phyloP scores from a whole-genome alignment of 2,888 invertebrate species.

The Polydrusus pterygomalis region DNA sequence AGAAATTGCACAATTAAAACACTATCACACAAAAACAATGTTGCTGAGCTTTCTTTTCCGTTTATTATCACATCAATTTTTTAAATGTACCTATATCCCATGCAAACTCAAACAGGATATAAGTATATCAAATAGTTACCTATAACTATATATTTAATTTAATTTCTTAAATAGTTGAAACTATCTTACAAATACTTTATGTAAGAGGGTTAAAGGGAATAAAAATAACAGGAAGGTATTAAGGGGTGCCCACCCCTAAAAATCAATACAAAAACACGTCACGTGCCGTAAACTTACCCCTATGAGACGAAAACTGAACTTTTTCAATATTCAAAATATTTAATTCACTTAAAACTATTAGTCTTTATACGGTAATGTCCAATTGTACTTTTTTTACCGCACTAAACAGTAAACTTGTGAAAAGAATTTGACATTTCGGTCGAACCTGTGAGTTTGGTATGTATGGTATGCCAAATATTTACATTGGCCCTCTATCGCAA shows the following conservation, averaged over 20 bases:
- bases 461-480: slow-evolving; percentile 81
- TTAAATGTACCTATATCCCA: slow-evolving; percentile 18
- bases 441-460: slow-evolving; percentile 81
- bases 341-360: slow-evolving; percentile 29
- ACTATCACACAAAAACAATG: slow-evolving; percentile 47
- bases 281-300: slow-evolving; percentile 40
- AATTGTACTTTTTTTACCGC: slow-evolving; percentile 63
- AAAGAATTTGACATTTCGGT: slow-evolving; percentile 82
- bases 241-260: slow-evolving; percentile 53
- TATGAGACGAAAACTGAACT: slow-evolving; percentile 16
- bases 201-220: neutral
- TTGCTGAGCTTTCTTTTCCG: slow-evolving; percentile 40
- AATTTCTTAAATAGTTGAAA: neutral
- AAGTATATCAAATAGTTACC: slow-evolving; percentile 1
- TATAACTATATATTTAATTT: neutral
- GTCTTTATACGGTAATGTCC: slow-evolving; percentile 27
- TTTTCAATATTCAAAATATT: neutral
- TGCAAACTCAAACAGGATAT: slow-evolving; percentile 36
- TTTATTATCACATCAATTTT: slow-evolving; percentile 18
- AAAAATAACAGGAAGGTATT: neutral
- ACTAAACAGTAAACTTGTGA: slow-evolving; percentile 71
- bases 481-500: slow-evolving; percentile 77
- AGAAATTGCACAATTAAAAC: slow-evolving; percentile 54
- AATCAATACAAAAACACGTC: slow-evolving; percentile 50
- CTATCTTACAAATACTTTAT: neutral